A percentile compares a stretch with the other conserved stretches of the same genome.
phyloP scores from a whole-genome alignment of 2,113 vertebrate species.

The Phylloscopus trochiloides region DNA sequence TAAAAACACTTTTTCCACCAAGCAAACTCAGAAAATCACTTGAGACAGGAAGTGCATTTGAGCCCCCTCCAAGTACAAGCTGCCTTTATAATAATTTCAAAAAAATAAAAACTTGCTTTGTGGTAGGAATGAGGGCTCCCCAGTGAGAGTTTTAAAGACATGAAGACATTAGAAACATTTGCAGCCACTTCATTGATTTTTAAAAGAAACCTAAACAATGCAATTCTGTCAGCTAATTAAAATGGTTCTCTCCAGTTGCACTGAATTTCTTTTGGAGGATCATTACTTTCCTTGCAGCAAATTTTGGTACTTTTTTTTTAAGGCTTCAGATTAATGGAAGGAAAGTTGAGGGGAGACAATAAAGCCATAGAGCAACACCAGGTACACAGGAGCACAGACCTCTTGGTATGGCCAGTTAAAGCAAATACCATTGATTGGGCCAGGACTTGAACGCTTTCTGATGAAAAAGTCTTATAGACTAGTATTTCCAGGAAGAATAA shows the following conservation, averaged over 20 bases:
- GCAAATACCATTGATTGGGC: not conserved
- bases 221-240: constrained; percentile 71
- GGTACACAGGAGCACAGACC: not conserved
- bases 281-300: constrained; percentile 62
- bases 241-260: constrained; percentile 56
- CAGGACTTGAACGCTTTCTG: not conserved
- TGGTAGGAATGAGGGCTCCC: not conserved
- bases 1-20: not conserved
- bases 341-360: not conserved
- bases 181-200: constrained; percentile 59
- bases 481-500: constrained; percentile 15
- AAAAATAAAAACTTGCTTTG: not conserved
- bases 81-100: not conserved
- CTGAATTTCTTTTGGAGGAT: constrained; percentile 66
- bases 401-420: not conserved
- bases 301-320: constrained; percentile 51
- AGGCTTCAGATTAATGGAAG: constrained; percentile 29
- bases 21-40: not conserved
- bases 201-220: constrained; percentile 60
- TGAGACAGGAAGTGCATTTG: not conserved
- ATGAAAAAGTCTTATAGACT: not conserved
- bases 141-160: constrained; percentile 9
- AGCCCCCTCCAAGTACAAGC: not conserved
- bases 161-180: constrained; percentile 11
- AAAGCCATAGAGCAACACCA: not conserved